Evolutionary conservation across 2,113 vertebrate genomes (phyloP).

Genomic region (Nicator chloris): DNA sequence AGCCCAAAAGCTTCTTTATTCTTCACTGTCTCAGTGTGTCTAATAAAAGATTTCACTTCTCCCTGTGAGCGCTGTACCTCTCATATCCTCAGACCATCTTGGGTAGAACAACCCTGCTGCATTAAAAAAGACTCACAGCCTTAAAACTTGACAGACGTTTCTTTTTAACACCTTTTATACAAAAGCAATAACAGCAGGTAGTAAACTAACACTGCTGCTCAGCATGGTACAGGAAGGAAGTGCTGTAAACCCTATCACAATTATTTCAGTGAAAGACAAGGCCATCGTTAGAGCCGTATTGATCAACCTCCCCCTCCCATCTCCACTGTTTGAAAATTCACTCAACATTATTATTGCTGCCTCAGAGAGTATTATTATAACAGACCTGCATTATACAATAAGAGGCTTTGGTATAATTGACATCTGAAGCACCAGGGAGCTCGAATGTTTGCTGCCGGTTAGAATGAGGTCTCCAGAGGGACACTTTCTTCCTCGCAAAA

Average conservation of each 20-base stretch:
- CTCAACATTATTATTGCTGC: slow-evolving; percentile 38
- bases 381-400: slow-evolving; percentile 35
- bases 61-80: not conserved
- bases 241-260: slow-evolving; percentile 42
- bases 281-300: slow-evolving; percentile 4
- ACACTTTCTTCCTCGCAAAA: slow-evolving; percentile 20
- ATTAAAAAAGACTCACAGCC: slow-evolving; percentile 16
- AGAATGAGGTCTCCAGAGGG: slow-evolving; percentile 1
- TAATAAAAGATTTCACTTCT: not conserved
- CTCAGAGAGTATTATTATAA: slow-evolving; percentile 53
- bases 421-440: slow-evolving; percentile 40
- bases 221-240: slow-evolving; percentile 51
- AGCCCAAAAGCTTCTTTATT: not conserved
- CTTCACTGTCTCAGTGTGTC: not conserved
- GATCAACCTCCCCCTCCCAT: slow-evolving; percentile 34
- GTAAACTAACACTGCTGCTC: slow-evolving; percentile 38
- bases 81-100: not conserved
- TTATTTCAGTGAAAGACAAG: slow-evolving; percentile 45
- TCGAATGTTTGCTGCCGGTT: slow-evolving; percentile 13
- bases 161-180: slow-evolving; percentile 56
- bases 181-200: slow-evolving; percentile 59
- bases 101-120: not conserved
- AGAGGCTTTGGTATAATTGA: slow-evolving; percentile 61
- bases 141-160: slow-evolving; percentile 57
- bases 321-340: slow-evolving; percentile 46